A percentile compares a stretch with the other conserved stretches of the same genome.
Conservation (phyloP, 2,797 vertebrate species). For the Lepidocolaptes lacrymiger region DNA sequence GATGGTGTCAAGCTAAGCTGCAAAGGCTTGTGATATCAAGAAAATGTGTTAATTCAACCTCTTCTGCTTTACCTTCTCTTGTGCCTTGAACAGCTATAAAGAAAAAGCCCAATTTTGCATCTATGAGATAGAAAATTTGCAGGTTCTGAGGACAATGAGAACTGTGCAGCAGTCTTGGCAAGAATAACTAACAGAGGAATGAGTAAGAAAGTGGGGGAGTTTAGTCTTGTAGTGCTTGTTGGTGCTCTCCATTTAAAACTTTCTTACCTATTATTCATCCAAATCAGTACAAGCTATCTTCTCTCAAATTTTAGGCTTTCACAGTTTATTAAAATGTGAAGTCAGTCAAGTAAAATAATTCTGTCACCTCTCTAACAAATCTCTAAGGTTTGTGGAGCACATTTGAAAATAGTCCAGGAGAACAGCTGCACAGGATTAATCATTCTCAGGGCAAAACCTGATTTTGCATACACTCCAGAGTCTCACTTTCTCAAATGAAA, state of each 20-base stretch:
- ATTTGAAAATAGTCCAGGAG: constrained; percentile 43
- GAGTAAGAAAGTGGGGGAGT: background rate
- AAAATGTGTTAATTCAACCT: background rate
- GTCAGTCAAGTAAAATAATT: constrained; percentile 31
- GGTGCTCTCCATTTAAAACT: background rate
- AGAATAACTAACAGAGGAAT: background rate
- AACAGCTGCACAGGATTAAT: constrained; percentile 58
- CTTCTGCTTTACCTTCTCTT: background rate
- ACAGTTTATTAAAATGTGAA: constrained; percentile 35
- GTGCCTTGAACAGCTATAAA: background rate
- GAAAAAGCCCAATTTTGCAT: background rate
- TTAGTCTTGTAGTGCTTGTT: background rate
- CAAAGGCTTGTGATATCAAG: background rate
- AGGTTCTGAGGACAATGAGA: background rate
- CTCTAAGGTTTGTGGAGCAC: constrained; percentile 46
- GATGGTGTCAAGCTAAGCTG: background rate
- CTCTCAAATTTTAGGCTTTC: constrained; percentile 18
- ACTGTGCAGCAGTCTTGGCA: background rate
- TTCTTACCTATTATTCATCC: constrained; percentile 6
- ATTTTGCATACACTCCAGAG: background rate
- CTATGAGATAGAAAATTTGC: background rate
- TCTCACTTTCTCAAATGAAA: background rate
- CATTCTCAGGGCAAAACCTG: background rate
- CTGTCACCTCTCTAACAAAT: constrained; percentile 32
- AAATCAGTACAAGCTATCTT: constrained; percentile 4